Base-by-base conservation (phyloP, 2,888 invertebrate species). In the Stramonita haemastoma region DNA sequence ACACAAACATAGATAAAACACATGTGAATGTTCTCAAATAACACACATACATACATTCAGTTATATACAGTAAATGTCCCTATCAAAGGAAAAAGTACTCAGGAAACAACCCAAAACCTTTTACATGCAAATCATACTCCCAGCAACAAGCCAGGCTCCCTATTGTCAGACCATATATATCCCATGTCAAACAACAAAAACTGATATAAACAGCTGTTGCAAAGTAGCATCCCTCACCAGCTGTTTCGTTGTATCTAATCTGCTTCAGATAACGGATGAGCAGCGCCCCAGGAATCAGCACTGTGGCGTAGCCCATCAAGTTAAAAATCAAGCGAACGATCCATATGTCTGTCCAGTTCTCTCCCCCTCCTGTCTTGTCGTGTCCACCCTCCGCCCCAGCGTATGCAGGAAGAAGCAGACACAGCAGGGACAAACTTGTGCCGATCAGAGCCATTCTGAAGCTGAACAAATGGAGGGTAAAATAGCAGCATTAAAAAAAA, bases 241-340 rank as follows among this genome's bases (percentile, higher is more conserved):
- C 97, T 96, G 97, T 97, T 95, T 98, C 98, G 93, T 98, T 93
- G 90, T 95, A 96, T 56, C 98, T 97, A 87, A 97, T 97, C 94
- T 97, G 97, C 91, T 97, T 97, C 56, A 98, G 97, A 96, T 98
- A 98, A 95, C 97, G 97, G 95, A 98, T 98, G 89, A 98, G 97
- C 32, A 98, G 96, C 95, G 97, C 97, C 86, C 98, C 98, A 1
- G 99, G 99, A 90, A 98, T 96, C 95, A 99, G 97, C 89, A 99
- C 97, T n/a, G 98, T 98, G 5, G 97, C 97, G 96, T 99, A 99
- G 26, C 98, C 98, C 32, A 98, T 96, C 89, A 98, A 96, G 96
- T 99, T 99, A 46, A 98, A 96, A 83, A 97, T 94, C 81, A 99
- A 96, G 92, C 98, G 97, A 92, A 98, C 96, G 32, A 98, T 94